Percentiles rank a stretch among this genome's conserved stretches.
These are phyloP conservation scores for Spermophilus dauricus DNA, from an alignment of 2,113 vertebrate species.

Conservation along the genomic window DNA sequence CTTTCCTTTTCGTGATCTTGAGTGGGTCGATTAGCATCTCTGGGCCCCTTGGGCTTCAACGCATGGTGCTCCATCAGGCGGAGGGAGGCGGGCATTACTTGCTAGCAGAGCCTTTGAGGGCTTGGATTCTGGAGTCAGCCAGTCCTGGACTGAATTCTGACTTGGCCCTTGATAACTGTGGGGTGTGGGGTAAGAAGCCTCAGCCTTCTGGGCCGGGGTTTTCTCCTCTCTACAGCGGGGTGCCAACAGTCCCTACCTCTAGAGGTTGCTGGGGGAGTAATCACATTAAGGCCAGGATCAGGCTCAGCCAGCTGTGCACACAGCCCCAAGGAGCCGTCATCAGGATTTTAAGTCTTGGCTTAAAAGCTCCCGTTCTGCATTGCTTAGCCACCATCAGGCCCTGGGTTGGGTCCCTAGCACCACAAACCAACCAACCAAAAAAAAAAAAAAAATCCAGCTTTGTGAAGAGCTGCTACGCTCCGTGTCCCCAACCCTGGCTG, in stretches of 20 bases:
- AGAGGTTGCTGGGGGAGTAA: neutral
- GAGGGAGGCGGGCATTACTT: neutral
- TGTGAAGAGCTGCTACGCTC: neutral
- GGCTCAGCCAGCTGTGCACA: fast-evolving
- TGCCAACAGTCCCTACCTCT: fast-evolving
- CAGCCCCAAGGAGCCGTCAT: fast-evolving
- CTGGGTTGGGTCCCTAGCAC: neutral
- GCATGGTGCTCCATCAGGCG: neutral
- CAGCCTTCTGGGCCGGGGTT: neutral
- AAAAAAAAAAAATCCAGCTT: neutral
- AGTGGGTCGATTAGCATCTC: neutral
- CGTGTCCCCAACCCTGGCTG: neutral
- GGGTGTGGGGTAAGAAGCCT: neutral
- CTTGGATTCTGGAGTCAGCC: neutral
- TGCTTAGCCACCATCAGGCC: neutral
- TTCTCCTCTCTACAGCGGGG: neutral
- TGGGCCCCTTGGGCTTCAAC: neutral
- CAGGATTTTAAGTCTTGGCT: fast-evolving
- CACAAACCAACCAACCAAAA: neutral
- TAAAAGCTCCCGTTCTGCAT: neutral
- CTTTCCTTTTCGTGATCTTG: neutral
- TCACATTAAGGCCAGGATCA: fast-evolving
- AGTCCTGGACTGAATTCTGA: neutral
- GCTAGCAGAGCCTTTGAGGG: neutral
- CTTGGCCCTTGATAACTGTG: neutral